Evolutionary conservation across 2,888 invertebrate species (phyloP), one percentile per base, ranked within the genome.

Genomic region (Carabus problematicus): DNA sequence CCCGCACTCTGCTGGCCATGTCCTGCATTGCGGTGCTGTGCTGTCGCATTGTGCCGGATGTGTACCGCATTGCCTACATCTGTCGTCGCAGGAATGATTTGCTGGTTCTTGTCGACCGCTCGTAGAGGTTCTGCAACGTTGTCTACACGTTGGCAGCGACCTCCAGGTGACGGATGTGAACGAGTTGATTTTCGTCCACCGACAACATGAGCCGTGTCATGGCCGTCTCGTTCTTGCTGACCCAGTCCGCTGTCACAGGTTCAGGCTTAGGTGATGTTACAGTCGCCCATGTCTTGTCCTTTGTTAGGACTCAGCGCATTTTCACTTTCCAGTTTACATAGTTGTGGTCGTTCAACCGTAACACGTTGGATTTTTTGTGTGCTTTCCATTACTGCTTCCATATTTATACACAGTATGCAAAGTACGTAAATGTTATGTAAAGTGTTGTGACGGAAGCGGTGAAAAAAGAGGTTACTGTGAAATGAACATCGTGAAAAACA

Each of bases 231-330:
- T 47, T 47, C 14, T 1, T 47, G 47, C 11, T 47, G 8, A 1
- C 47, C 8, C 1, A 47, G 47, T 47, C 47, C 14, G 47, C 0
- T 47, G 47, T 47, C 1, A 1, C 1, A 8, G 1, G 1, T 47
- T 47, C 47, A 47, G 47, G 47, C 11, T 47, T 47, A n/a, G 47
- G 47, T 1, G 47, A 47, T 47, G 47, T 47, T 7, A 47, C 47
- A 6, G 47, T 47, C 11, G 47, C 47, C 47, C 47, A 47, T 47
- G 47, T 47, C 11, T 47, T 47, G 1, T 1, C 47, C 47, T 14
- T 47, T 1, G 47, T 47, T 14, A 47, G 47, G 47, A 47, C 47
- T 14, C 47, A 47, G 47, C 47, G 47, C 47, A 47, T 47, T 47
- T n/a, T 47, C 47, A 47, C 47, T 11, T 47, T 47, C 47, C 47